Base-by-base conservation (phyloP, 2,113 vertebrate genomes). In the Cyprinodon brontotheroides region DNA sequence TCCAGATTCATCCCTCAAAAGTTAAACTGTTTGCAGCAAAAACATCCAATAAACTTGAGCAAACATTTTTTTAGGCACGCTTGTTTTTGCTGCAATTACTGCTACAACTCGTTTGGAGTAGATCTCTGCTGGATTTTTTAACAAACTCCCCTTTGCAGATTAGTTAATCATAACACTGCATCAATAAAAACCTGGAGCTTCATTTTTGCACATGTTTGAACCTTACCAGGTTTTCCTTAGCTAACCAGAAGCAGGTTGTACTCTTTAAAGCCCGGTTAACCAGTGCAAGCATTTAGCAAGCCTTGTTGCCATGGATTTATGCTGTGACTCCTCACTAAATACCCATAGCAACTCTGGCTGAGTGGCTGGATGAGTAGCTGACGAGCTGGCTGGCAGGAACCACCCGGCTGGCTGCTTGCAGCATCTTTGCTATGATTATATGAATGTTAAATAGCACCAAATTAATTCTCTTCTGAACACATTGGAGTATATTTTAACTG, bases 271-370 rank as follows among this genome's bases (percentile, higher is more conserved):
- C 67, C 39, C 20, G 74, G 76, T 76, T 76, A 78, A 85, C 77
- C 81, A 81, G 74, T 67, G 79, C 82, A 77, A 87, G 87, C 82
- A 85, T 77, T 89, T 77, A 68, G 83, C 64, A 74, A 75, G 63
- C 75, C 76, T 60, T 62, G 89, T 89, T 89, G 84, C 90, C 87
- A 92, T 92, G 86, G 89, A 78, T 38, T 75, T 81, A 70, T 50
- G 65, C 63, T 39, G 63, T 57, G 82, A 68, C 70, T 88, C 76
- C 78, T 75, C 78, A 36, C 79, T 60, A 73, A 57, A 79, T 71
- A 84, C 69, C 77, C 79, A 78, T 70, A 68, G 85, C 78, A 74
- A 73, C 83, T 83, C 78, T 68, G 87, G 78, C 75, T 78, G 72
- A 80, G 82, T 68, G 78, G 69, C 76, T 81, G 83, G 75, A 78